phyloP scores from a whole-genome alignment of 2,888 invertebrate genomes.

The Caenorhabditis sulstoni region DNA sequence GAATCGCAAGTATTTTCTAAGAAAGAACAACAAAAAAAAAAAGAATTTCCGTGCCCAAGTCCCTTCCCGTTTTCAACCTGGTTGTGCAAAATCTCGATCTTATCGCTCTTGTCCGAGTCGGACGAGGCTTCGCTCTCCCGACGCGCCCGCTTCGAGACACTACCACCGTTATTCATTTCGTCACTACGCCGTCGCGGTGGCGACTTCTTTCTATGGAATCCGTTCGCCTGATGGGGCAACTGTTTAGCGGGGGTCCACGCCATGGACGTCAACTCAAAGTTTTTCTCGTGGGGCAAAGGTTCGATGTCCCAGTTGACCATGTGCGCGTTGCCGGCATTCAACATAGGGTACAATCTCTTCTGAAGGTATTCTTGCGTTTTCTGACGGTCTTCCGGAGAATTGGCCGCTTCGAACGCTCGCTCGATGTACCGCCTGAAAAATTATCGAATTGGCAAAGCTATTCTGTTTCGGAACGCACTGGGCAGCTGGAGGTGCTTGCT shows the following conservation, averaged over 20 bases:
- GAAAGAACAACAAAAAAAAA: not conserved
- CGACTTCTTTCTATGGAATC: slow-evolving; percentile 50
- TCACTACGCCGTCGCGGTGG: slow-evolving; percentile 48
- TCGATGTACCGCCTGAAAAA: slow-evolving; percentile 87
- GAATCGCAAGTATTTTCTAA: not conserved
- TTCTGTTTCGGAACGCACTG: slow-evolving; percentile 23
- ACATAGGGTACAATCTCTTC: slow-evolving; percentile 92
- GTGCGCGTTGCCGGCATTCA: slow-evolving; percentile 90
- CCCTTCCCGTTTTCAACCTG: slow-evolving; percentile 20
- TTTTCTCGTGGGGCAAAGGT: slow-evolving; percentile 87
- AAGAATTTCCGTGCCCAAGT: slow-evolving; percentile 41
- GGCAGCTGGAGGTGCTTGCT: slow-evolving; percentile 41
- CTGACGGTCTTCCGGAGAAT: slow-evolving; percentile 91
- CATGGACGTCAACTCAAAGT: slow-evolving; percentile 67
- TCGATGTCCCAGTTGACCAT: slow-evolving; percentile 95
- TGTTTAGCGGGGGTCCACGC: slow-evolving; percentile 72
- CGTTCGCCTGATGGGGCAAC: slow-evolving; percentile 59
- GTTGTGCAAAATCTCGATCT: slow-evolving; percentile 54
- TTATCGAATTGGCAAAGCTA: not conserved
- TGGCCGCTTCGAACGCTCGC: slow-evolving; percentile 92
- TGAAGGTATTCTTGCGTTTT: slow-evolving; percentile 94
- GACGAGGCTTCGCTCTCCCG: slow-evolving; percentile 32
- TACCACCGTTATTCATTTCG: slow-evolving; percentile 47
- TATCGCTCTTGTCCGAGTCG: slow-evolving; percentile 43
- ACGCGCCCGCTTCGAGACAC: slow-evolving; percentile 34